These are phyloP conservation scores for Bilobella aurantiaca DNA, from an alignment of 1,140 invertebrate species.

Conservation along the genomic window DNA sequence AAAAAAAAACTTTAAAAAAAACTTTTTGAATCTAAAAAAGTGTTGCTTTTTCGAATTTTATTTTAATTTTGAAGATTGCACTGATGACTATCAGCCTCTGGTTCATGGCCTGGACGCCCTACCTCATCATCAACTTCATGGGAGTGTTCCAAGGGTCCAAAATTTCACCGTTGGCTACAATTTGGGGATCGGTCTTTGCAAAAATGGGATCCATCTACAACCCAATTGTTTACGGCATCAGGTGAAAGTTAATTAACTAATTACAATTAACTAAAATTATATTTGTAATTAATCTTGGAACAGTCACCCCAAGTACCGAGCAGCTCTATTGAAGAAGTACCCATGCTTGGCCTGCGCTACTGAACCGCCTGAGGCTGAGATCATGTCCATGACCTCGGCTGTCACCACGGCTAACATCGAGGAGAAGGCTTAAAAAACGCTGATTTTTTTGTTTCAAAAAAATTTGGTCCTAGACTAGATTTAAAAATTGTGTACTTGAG, in stretches of 20 bases:
- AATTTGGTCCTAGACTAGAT: too few species aligned
- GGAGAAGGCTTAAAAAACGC: constrained; percentile 12
- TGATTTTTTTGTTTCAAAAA: too few species aligned
- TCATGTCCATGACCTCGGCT: constrained; percentile 6
- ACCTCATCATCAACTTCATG: constrained; percentile 63
- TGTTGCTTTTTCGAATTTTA: too few species aligned
- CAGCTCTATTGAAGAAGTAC: constrained; percentile 58
- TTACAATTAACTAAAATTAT: too few species aligned
- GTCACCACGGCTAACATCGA: constrained; percentile 22
- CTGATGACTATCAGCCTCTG: constrained; percentile 69
- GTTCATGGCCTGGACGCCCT: constrained; percentile 78
- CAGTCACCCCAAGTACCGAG: constrained; percentile 65
- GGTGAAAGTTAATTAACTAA: too few species aligned
- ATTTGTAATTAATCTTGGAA: background rate
- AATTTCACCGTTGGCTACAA: constrained; percentile 60
- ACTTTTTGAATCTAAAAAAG: too few species aligned
- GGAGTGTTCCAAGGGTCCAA: constrained; percentile 57
- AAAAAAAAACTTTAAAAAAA: too few species aligned
- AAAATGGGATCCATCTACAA: constrained; percentile 70
- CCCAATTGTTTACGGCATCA: constrained; percentile 71
- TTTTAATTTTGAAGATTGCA: constrained; percentile 49
- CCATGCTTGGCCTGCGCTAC: constrained; percentile 51
- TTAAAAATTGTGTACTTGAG: too few species aligned
- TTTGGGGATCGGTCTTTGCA: constrained; percentile 67
- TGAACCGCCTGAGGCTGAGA: constrained; percentile 42